Base-by-base conservation (phyloP, 2,113 vertebrate species). In the Oreotrochilus melanogaster region DNA sequence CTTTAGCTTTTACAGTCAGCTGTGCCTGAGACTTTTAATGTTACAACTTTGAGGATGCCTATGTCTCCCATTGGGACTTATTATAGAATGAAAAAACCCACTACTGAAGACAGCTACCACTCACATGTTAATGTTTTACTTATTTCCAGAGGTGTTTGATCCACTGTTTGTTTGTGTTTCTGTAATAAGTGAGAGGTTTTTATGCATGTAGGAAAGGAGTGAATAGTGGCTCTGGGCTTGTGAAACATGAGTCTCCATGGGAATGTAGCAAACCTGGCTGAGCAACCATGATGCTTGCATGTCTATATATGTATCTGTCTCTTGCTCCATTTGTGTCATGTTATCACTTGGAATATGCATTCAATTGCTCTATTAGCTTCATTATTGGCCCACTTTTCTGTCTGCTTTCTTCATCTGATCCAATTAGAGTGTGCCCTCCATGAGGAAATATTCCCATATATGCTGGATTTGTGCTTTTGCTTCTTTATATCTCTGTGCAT, bases 101-200 rank as follows among this genome's bases (percentile, higher is more conserved):
- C 45, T 89, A 35, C 62, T 61, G 67, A 72, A 65, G n/a, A 47
- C 27, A 84, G 65, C 24, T 54, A 28, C 65, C 53, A n/a, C 65
- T 69, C 48, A 45, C 42, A 37, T 50, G n/a, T 43, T 72, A 54
- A 85, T 85, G 8, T 30, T 45, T 84, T 61, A 67, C n/a, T 95
- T 94, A 79, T 64, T 93, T 89, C 47, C 51, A 62, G 82, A 95
- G 78, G 70, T 75, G 62, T n/a, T 82, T 62, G 51, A 17, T 47
- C 65, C 72, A 66, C 42, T 74, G 28, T 58, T 62, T 79, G 27
- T 66, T 9, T 69, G 15, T 12, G 17, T 66, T 60, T 35, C 54
- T 79, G 33, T 33, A 75, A 60, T 11, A 78, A 57, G 11, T 9
- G 18, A 61, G 24, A 30, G 25, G 4, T 43, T 95, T 80, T 58